Evolutionary conservation across 2,888 invertebrate genomes (phyloP), one percentile per base, ranked within the genome.

Genomic region (Limnephilus rhombicus): DNA sequence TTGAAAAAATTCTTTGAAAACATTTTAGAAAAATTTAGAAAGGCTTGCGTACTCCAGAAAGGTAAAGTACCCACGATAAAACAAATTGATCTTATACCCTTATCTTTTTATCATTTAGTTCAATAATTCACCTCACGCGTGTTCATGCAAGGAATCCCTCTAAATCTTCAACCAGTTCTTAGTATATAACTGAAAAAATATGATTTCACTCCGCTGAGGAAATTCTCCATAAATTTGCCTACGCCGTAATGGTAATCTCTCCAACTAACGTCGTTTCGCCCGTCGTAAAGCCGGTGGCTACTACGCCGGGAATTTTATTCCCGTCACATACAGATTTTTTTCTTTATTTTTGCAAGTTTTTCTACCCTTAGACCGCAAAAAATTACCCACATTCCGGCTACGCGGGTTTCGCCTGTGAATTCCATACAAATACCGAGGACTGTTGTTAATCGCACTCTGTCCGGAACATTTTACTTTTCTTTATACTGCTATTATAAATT

Each of bases 181-280:
- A 49, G 68, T 37, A 31, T 18, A 80, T 80, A 49, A 80, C 37
- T 31, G 88, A 88, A 88, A 88, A 88, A 53, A 68, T 88, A 68
- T 34, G 29, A 53, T 53, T 88, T 68, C 53, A 68, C 80, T 53
- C 53, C 37, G 86, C 88, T 15, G 29, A 88, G 53, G 80, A 29
- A 53, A 80, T 80, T 49, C 53, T 49, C 80, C 88, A 88, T 88
- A 88, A 88, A 88, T 88, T 53, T 88, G 49, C n/a, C 53, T 88
- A 29, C 41, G 88, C 31, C 37, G 88, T 31, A 49, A 88, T 34
- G 80, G 53, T 88, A 88, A 88, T 88, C 88, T 80, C 18, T 80
- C 68, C 37, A 53, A 88, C 88, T 88, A 31, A 80, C 31, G 31
- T 68, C 31, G n/a, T 53, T 88, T 88, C 37, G 53, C 88, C 34